These are phyloP conservation scores for Scaeva pyrastri DNA, from an alignment of 2,888 invertebrate genomes.

Conservation along the genomic window DNA sequence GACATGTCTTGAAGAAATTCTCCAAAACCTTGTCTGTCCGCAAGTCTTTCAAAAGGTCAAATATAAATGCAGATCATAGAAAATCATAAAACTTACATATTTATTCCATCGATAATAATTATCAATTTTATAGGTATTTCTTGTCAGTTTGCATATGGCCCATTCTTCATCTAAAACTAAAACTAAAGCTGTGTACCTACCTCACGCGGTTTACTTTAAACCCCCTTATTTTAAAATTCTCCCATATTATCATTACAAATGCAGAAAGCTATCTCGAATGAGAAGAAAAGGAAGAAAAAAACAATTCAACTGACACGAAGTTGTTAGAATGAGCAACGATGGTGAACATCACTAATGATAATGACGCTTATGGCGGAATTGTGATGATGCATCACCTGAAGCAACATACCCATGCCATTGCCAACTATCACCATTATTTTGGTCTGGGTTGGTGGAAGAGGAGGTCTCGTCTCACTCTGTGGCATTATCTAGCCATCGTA, in stretches of 20 bases:
- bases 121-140: too few species aligned
- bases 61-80: too few species aligned
- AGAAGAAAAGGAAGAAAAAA: conserved; percentile 9
- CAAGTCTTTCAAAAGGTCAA: too few species aligned
- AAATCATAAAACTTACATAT: too few species aligned
- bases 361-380: conserved; percentile 62
- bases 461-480: too few species aligned
- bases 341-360: conserved; percentile 67
- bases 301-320: conserved; percentile 58
- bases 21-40: too few species aligned
- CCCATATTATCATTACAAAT: background rate
- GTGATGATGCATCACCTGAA: conserved; percentile 63
- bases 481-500: background rate
- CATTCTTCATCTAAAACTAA: too few species aligned
- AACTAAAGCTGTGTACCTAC: too few species aligned
- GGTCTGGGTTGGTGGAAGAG: background rate
- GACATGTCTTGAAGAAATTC: too few species aligned
- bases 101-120: too few species aligned
- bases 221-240: background rate
- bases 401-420: background rate
- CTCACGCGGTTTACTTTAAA: too few species aligned
- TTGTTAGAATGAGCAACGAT: conserved; percentile 68
- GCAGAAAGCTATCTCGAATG: background rate
- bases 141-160: too few species aligned
- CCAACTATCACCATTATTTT: background rate